Evolutionary conservation across 2,888 invertebrate species (phyloP).

Genomic region (Cataglyphis albicans): DNA sequence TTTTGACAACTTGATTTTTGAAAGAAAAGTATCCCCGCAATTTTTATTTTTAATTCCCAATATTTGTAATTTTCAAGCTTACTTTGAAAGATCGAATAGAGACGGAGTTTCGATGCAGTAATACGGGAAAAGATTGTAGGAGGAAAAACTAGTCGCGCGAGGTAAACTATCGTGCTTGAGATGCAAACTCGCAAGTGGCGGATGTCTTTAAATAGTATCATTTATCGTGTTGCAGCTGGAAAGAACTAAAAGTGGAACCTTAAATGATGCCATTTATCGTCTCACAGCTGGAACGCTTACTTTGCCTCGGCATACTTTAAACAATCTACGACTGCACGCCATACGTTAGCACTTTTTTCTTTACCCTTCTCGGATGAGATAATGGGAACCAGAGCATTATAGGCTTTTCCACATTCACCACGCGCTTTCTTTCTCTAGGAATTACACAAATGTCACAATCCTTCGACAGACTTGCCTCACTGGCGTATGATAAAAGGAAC

Average conservation of each 20-base stretch:
- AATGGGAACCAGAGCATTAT: slow-evolving; percentile 25
- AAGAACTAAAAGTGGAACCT: slow-evolving; percentile 69
- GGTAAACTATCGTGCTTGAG: slow-evolving; percentile 53
- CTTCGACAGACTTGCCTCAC: not conserved
- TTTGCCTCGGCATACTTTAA: slow-evolving; percentile 66
- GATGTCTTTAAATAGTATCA: slow-evolving; percentile 67
- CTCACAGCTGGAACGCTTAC: slow-evolving; percentile 64
- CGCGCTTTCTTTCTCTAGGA: slow-evolving; percentile 8
- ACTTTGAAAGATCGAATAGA: not conserved
- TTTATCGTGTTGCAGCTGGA: slow-evolving; percentile 69
- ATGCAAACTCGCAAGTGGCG: slow-evolving; percentile 66
- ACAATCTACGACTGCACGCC: slow-evolving; percentile 62
- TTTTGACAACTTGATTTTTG: not conserved
- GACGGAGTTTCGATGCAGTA: slow-evolving; percentile 31
- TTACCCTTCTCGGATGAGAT: slow-evolving; percentile 6
- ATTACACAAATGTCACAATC: slow-evolving; percentile 39
- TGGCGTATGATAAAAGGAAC: not conserved
- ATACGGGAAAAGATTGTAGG: slow-evolving; percentile 37
- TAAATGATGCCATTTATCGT: slow-evolving; percentile 73
- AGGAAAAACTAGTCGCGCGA: slow-evolving; percentile 42
- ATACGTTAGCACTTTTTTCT: slow-evolving; percentile 53
- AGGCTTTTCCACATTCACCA: slow-evolving; percentile 12
- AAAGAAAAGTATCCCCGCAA: not conserved
- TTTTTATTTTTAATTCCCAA: not conserved
- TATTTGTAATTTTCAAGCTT: not conserved